A percentile compares a stretch with the other conserved stretches of the same genome.
Conservation (phyloP, 2,888 invertebrate species). For the Drosophila formosana region DNA sequence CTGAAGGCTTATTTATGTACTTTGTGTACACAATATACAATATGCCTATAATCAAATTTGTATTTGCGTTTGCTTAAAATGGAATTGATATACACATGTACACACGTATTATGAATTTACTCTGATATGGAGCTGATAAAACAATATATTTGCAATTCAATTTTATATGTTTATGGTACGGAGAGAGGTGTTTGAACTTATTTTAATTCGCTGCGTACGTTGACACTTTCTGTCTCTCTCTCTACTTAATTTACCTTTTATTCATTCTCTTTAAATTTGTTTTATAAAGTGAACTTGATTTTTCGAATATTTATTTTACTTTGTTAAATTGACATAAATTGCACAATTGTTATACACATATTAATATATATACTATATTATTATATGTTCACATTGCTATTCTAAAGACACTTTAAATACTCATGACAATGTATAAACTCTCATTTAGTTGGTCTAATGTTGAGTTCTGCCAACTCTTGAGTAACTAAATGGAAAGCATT, state of each 20-base stretch:
- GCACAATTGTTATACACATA: no score
- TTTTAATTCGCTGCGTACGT: not conserved
- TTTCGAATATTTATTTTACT: no score
- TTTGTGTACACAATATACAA: constrained; percentile 19
- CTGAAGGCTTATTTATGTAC: not conserved
- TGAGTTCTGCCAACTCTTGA: constrained; percentile 23
- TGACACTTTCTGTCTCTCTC: not conserved
- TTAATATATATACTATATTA: no score
- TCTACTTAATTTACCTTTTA: no score
- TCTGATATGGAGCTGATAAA: not conserved
- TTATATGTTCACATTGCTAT: no score
- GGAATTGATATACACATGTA: constrained; percentile 6
- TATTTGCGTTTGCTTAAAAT: not conserved
- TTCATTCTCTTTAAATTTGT: not conserved
- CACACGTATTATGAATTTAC: not conserved
- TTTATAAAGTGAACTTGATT: not conserved
- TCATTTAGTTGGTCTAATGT: not conserved
- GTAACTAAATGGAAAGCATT: constrained; percentile 68
- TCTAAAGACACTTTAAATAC: not conserved
- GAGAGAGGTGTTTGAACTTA: constrained; percentile 1
- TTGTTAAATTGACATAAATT: no score
- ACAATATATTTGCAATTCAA: constrained; percentile 4
- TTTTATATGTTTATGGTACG: not conserved
- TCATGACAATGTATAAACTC: not conserved
- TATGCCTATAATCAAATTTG: constrained; percentile 19